Evolutionary conservation across 2,888 invertebrate genomes (phyloP).

Genomic region (Neocrepidodera transversa): DNA sequence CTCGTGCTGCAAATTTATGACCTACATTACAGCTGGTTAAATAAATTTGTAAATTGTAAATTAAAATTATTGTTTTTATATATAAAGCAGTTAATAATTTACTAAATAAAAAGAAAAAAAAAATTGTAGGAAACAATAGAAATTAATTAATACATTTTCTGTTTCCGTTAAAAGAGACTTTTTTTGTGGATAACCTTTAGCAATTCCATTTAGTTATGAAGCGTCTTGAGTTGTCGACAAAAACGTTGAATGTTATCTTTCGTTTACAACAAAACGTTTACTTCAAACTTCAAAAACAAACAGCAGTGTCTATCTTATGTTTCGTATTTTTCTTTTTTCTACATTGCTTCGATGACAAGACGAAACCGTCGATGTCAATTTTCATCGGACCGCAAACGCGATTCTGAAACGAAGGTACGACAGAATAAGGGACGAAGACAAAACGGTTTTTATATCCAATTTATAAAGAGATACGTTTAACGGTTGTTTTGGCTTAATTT

Average conservation of each 20-base stretch:
- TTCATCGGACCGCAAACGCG: conserved; percentile 22
- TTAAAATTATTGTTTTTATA: too few species aligned
- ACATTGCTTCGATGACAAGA: conserved; percentile 9
- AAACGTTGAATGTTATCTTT: conserved; percentile 4
- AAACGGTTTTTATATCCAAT: conserved; percentile 1
- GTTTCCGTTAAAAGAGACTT: too few species aligned
- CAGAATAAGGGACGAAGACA: conserved; percentile 2
- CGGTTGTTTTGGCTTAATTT: too few species aligned
- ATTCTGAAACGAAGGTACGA: conserved; percentile 8
- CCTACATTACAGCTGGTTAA: too few species aligned
- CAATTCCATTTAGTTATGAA: neutral
- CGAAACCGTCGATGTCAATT: conserved; percentile 44
- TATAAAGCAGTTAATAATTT: too few species aligned
- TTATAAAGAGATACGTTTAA: neutral
- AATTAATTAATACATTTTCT: too few species aligned
- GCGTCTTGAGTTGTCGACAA: neutral
- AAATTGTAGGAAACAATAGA: too few species aligned
- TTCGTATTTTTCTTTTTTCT: neutral
- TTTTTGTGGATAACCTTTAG: neutral
- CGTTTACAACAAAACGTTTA: neutral
- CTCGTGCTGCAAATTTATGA: too few species aligned
- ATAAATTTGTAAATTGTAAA: too few species aligned
- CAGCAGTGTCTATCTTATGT: neutral
- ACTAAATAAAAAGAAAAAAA: too few species aligned
- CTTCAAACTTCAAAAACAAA: conserved; percentile 7